Base-by-base conservation (phyloP, 2,113 vertebrate genomes). In the Actenoides hombroni region DNA sequence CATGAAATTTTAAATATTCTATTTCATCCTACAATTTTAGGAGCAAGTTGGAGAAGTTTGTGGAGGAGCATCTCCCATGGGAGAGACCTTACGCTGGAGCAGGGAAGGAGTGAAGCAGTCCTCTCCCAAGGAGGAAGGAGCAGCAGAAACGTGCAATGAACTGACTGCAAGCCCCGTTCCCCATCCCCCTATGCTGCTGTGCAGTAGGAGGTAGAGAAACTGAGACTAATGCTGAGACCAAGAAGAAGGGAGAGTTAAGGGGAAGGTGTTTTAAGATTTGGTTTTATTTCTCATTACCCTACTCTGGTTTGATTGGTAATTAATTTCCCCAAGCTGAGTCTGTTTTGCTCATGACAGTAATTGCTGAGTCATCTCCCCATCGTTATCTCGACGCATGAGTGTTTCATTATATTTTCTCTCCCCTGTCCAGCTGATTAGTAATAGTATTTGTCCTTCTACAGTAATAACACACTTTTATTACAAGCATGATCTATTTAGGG, bases 141-240 rank as follows among this genome's bases (percentile, higher is more conserved):
- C 11, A 75, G 14, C 28, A 54, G 74, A 79, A 42, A 46, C 3
- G 1, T 40, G 25, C 20, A 11, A 67, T 29, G 33, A 71, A 48
- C 17, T 49, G 33, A 59, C 33, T 1, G 5, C 33, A 67, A 65
- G 2, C 13, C 42, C 24, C 33, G 31, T 9, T 46, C 16, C 19
- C 13, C 3, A 1, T 29, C 3, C 19, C 26, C 33, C 28, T 39
- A 19, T 40, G 20, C 13, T 9, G 8, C 21, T 18, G 4, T 0
- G 17, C 7, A 31, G 18, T 15, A 70, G 28, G 13, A 59, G 18
- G 10, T 1, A 79, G 9, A 80, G n/a, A 74, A 79, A 86, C 25
- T 2, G 0, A 20, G 29, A 76, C 9, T 12, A 25, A 49, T 69
- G 14, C 16, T 37, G 35, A 86, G 54, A 14, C 39, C 6, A 7